phyloP scores from a whole-genome alignment of 2,113 vertebrate genomes.

The Misgurnus mizolepis region DNA sequence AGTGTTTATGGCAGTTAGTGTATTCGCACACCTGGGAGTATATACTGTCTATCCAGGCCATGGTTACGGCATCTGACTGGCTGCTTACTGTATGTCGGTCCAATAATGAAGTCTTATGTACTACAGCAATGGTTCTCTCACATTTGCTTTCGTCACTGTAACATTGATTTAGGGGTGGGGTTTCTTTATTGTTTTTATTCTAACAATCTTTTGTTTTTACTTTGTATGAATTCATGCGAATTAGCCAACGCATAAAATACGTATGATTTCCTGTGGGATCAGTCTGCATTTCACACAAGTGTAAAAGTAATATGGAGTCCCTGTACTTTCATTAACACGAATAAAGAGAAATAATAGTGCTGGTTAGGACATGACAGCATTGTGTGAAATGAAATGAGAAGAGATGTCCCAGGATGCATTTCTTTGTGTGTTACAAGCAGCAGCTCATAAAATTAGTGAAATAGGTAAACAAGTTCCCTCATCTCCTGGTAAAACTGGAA shows the following conservation, averaged over 20 bases:
- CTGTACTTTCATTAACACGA: not conserved
- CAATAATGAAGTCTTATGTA: conserved; percentile 39
- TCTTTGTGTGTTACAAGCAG: conserved; percentile 7
- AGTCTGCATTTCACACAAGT: conserved; percentile 11
- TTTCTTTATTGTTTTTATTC: not conserved
- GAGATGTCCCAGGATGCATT: conserved; percentile 47
- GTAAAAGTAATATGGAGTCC: not conserved
- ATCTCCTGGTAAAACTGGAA: conserved; percentile 61
- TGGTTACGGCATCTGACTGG: conserved; percentile 16
- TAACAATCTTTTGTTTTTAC: no score
- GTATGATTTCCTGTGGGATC: no score
- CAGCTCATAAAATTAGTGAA: conserved; percentile 35
- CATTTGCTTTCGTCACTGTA: not conserved
- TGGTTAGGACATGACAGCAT: not conserved
- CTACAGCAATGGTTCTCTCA: conserved; percentile 3
- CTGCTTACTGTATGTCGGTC: conserved; percentile 1
- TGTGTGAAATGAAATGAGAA: conserved; percentile 41
- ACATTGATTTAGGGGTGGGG: conserved; percentile 1
- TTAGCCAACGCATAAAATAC: no score
- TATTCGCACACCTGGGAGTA: no score
- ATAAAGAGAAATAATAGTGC: not conserved
- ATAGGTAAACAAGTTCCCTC: conserved; percentile 60
- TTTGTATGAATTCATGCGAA: no score
- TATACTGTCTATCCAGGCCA: not conserved
- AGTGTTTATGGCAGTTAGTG: not conserved